Evolutionary conservation across 2,888 invertebrate species (phyloP).

Genomic region (Nemotelus pantherinus): DNA sequence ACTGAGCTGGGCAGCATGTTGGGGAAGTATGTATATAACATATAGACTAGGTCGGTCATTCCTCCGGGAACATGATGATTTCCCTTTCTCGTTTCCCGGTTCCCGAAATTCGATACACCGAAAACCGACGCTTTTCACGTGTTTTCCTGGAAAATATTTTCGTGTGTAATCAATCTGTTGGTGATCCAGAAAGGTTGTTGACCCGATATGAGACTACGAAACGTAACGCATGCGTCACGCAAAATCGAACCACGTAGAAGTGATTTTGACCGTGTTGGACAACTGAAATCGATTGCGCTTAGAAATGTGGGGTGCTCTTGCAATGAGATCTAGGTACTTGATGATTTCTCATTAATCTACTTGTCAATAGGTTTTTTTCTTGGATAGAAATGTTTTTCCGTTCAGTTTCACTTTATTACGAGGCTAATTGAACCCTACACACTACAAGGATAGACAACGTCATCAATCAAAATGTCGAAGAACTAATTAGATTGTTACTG

Average conservation of each 20-base stretch:
- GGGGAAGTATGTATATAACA: neutral
- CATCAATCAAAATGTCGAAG: no score
- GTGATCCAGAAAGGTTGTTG: constrained; percentile 3
- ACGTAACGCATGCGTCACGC: constrained; percentile 20
- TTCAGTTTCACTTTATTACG: no score
- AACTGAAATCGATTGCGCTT: no score
- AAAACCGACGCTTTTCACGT: constrained; percentile 5
- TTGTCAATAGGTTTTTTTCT: no score
- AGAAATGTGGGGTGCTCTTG: no score
- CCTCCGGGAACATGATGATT: neutral
- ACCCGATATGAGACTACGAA: neutral
- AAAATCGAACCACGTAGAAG: neutral
- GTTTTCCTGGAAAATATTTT: constrained; percentile 12
- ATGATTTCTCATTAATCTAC: no score
- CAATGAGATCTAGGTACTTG: no score
- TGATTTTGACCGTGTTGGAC: no score
- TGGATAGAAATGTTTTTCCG: no score
- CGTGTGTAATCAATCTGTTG: neutral
- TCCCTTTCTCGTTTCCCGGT: neutral
- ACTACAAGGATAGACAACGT: no score
- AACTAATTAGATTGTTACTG: no score
- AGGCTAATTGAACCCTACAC: no score
- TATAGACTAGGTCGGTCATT: constrained; percentile 13
- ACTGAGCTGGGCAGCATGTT: neutral
- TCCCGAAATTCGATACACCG: neutral